phyloP scores from a whole-genome alignment of 2,888 invertebrate genomes.

The Macaria notata region DNA sequence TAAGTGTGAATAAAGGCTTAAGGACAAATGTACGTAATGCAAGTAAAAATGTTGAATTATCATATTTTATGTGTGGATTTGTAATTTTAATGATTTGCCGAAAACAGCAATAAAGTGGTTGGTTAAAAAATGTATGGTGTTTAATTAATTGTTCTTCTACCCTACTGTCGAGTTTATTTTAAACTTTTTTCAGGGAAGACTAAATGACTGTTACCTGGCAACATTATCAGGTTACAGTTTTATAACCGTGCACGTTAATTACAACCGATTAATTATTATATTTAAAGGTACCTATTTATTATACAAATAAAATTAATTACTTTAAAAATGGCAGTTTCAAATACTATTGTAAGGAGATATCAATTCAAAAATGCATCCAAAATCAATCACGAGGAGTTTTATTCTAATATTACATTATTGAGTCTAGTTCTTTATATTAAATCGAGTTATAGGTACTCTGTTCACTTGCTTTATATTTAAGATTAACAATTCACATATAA shows the following conservation, averaged over 20 bases:
- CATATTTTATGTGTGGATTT: no score
- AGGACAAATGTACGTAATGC: no score
- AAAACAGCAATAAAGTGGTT: no score
- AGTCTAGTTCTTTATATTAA: not conserved
- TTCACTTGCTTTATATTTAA: no score
- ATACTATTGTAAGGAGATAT: constrained; percentile 43
- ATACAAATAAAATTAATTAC: not conserved
- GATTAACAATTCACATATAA: no score
- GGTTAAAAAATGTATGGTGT: no score
- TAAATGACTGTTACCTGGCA: constrained; percentile 57
- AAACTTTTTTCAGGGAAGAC: constrained; percentile 49
- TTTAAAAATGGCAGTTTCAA: constrained; percentile 44
- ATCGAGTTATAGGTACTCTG: no score
- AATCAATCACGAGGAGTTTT: constrained; percentile 18
- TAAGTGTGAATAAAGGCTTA: no score
- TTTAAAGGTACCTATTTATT: not conserved
- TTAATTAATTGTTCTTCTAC: not conserved
- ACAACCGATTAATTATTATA: constrained; percentile 9
- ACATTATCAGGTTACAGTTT: constrained; percentile 4
- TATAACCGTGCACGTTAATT: not conserved
- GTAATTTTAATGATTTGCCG: no score
- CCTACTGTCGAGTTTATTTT: constrained; percentile 4
- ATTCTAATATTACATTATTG: not conserved
- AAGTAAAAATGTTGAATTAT: no score
- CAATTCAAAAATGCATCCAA: constrained; percentile 38